A percentile compares a stretch with the other conserved stretches of the same genome.
phyloP scores from a whole-genome alignment of 92 coral and sea anemone genomes.

The Palythoa grandiflora region DNA sequence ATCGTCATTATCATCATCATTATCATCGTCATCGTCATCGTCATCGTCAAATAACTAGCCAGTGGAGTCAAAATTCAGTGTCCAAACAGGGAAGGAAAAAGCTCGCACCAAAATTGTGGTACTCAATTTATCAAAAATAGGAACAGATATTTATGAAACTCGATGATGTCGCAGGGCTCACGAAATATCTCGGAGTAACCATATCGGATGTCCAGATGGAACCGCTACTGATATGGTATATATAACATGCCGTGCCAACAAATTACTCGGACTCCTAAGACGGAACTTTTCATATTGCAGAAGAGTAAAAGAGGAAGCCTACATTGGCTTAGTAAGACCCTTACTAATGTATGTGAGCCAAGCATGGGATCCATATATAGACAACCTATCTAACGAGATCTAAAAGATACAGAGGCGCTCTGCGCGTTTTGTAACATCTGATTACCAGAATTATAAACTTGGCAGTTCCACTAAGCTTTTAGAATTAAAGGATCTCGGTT shows the following conservation, averaged over 20 bases:
- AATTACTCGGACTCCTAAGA: neutral
- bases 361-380: neutral
- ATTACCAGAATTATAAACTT: neutral
- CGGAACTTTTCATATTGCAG: neutral
- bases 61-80: no score
- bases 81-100: no score
- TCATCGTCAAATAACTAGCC: no score
- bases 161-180: no score
- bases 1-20: no score
- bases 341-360: constrained; percentile 7
- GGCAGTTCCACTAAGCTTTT: neutral
- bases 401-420: constrained; percentile 8
- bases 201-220: constrained; percentile 6
- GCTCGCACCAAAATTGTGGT: no score
- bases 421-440: neutral
- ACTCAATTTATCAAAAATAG: no score
- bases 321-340: neutral
- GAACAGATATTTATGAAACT: no score
- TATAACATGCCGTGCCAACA: neutral
- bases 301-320: neutral
- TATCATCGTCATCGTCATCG: no score
- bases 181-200: neutral
- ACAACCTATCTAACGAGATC: constrained; percentile 14
- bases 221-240: neutral
- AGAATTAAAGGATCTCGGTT: neutral